Evolutionary conservation across 2,113 vertebrate species (phyloP), one percentile per base, ranked within the genome.

Genomic region (Xyliphius kryptos): DNA sequence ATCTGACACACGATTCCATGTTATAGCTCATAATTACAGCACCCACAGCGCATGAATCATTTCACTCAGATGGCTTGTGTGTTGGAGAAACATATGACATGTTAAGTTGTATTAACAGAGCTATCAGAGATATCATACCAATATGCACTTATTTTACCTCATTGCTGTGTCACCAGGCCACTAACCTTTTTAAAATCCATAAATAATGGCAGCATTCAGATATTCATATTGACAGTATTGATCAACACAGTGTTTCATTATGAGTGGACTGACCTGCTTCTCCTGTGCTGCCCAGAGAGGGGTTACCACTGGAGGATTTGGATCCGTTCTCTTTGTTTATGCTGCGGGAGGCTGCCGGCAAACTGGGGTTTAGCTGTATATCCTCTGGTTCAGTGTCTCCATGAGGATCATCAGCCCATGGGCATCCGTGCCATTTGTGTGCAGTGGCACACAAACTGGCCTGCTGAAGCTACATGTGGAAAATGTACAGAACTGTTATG

Each of bases 261-360:
- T 5, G 4, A 56, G 13, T 20, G 12, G 13, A 57, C 79, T 66
- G 51, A 97, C 95, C 92, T 21, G 66, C 40, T 1, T 94, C 90
- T 37, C 88, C 87, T 0, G 80, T 70, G 76, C 91, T 90, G 47
- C n/a, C n/a, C n/a, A n/a, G n/a, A n/a, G n/a, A n/a, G n/a, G n/a
- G n/a, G n/a, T n/a, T n/a, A n/a, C 90, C 92, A 0, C 80, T 88
- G 0, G 87, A 91, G 6, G 90, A 90, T 58, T 85, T 85, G 37
- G 66, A 56, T 2, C 72, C 71, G 2, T 80, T 73, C 3, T 82
- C n/a, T n/a, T n/a, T n/a, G n/a, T n/a, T n/a, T n/a, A n/a, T n/a
- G n/a, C n/a, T n/a, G n/a, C n/a, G n/a, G n/a, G n/a, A n/a, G n/a
- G n/a, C n/a, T n/a, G n/a, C n/a, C n/a, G n/a, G 20, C 3, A 37